Conservation (phyloP, 2,797 vertebrate species). For the Rhynchotus rufescens region DNA sequence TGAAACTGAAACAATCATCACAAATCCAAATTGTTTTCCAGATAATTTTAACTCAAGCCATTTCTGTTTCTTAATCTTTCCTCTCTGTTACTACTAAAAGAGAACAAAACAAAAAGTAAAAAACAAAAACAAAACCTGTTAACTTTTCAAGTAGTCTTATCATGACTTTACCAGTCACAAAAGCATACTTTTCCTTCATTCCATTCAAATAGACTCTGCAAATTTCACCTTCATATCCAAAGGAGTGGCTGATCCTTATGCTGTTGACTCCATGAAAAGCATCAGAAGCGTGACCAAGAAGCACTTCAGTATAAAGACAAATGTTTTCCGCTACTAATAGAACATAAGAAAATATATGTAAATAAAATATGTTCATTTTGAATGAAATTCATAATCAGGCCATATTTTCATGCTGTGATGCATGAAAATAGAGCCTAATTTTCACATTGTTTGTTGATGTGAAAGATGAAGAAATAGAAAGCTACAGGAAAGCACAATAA, state of each 20-base stretch:
- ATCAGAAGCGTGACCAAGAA: background rate
- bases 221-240: background rate
- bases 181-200: background rate
- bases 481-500: background rate
- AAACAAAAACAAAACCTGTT: accelerated
- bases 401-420: background rate
- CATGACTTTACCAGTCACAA: background rate
- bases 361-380: background rate
- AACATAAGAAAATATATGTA: accelerated
- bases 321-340: background rate
- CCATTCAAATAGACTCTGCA: background rate
- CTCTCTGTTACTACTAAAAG: background rate
- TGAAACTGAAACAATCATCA: background rate
- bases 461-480: background rate
- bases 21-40: background rate
- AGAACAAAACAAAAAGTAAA: accelerated
- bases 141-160: background rate
- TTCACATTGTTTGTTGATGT: background rate
- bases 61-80: background rate
- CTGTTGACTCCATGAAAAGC: background rate
- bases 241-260: background rate
- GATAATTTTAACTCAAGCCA: background rate
- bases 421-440: background rate
- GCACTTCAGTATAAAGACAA: background rate
- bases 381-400: background rate